Percentiles rank a stretch among this genome's conserved stretches.
These are phyloP conservation scores for Dromaius novaehollandiae DNA, from an alignment of 2,113 vertebrate species.

Conservation along the genomic window DNA sequence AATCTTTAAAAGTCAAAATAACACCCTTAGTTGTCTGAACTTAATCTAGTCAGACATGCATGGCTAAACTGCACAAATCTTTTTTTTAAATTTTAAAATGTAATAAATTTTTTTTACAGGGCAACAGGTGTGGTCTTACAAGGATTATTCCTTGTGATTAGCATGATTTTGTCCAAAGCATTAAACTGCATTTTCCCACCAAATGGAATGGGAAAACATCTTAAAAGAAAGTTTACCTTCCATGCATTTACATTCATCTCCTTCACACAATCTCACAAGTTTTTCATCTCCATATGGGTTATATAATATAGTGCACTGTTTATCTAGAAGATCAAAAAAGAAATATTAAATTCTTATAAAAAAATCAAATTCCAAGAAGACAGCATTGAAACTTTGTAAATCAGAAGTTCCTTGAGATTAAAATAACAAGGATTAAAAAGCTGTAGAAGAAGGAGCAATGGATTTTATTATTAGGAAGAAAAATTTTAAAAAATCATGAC, in stretches of 20 bases:
- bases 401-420: neutral
- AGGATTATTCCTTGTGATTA: neutral
- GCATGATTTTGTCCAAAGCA: neutral
- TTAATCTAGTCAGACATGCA: neutral
- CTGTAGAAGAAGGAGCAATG: neutral
- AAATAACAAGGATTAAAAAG: neutral
- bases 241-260: constrained; percentile 86
- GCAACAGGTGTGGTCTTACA: neutral
- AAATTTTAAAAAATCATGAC: neutral
- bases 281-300: constrained; percentile 73
- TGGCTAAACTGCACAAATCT: neutral
- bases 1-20: neutral
- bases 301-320: constrained; percentile 83
- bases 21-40: neutral
- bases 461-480: neutral
- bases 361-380: neutral
- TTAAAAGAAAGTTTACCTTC: constrained; percentile 80
- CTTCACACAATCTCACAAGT: constrained; percentile 86
- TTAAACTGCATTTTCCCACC: neutral
- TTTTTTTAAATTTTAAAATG: neutral
- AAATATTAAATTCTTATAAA: neutral
- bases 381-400: neutral
- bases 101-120: neutral
- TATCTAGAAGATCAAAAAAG: constrained; percentile 75
- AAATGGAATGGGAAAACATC: neutral